Percentiles rank a stretch among this genome's conserved stretches.
Conservation (phyloP, 2,113 vertebrate species). For the Thermophis baileyi region DNA sequence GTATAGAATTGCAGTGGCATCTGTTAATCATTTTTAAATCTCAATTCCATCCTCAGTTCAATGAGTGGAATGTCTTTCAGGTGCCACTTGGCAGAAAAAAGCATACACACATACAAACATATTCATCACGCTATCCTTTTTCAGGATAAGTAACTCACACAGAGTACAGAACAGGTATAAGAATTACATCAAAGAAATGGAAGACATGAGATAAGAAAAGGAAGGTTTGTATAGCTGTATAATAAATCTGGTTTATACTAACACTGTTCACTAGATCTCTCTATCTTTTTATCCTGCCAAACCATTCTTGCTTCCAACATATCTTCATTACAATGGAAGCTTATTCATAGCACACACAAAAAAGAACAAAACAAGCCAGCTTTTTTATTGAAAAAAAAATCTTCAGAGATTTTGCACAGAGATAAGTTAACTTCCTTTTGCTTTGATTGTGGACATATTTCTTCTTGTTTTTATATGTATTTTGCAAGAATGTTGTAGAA, state of each 20-base stretch:
- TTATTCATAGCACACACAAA: background rate
- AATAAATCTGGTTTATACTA: background rate
- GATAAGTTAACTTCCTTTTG: accelerated
- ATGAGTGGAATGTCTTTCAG: background rate
- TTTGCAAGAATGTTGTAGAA: background rate
- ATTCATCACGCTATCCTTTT: background rate
- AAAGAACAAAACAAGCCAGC: background rate
- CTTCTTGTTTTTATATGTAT: background rate
- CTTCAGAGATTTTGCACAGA: background rate
- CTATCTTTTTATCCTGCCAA: background rate
- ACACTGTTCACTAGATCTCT: background rate
- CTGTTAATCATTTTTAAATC: background rate
- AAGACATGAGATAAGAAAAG: background rate
- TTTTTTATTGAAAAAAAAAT: background rate
- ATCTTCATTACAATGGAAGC: background rate
- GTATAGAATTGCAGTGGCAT: background rate
- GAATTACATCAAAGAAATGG: background rate
- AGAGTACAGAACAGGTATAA: background rate
- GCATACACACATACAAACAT: background rate
- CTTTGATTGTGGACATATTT: background rate
- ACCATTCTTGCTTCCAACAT: background rate
- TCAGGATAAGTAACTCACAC: background rate
- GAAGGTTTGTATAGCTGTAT: background rate
- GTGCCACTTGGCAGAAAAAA: background rate
- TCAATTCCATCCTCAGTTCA: background rate